These are phyloP conservation scores for Sialia sialis DNA, from an alignment of 2,113 vertebrate species.

Conservation along the genomic window DNA sequence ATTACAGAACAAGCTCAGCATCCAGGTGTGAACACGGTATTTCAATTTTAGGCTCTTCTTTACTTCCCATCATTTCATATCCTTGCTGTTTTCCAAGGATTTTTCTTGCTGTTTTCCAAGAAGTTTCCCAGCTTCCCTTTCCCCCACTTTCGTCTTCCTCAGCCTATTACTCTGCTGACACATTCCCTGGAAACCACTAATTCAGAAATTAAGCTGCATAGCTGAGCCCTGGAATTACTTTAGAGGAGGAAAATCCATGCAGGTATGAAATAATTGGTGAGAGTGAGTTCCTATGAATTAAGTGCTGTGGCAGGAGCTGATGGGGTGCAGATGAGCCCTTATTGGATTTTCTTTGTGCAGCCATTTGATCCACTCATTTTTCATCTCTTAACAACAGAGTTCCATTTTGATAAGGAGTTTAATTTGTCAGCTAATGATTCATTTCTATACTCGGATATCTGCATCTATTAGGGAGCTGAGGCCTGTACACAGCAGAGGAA, in stretches of 20 bases:
- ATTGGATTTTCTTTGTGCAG: constrained; percentile 9
- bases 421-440: constrained; percentile 53
- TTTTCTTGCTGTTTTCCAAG: background rate
- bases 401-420: constrained; percentile 25
- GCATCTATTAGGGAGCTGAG: background rate
- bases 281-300: background rate
- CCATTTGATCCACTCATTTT: background rate
- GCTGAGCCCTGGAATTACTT: constrained; percentile 26
- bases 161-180: background rate
- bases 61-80: background rate
- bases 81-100: background rate
- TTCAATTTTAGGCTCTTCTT: background rate
- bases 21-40: accelerated
- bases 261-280: constrained; percentile 1
- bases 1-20: background rate
- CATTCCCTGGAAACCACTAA: background rate
- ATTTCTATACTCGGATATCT: background rate
- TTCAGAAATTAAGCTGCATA: background rate
- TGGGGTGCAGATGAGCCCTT: background rate
- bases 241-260: background rate
- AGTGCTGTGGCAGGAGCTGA: background rate
- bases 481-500: background rate
- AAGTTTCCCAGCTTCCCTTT: background rate
- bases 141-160: background rate
- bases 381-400: constrained; percentile 3